Evolutionary conservation across 2,113 vertebrate species (phyloP), one percentile per base, ranked within the genome.

Genomic region (Syrrhaptes paradoxus): DNA sequence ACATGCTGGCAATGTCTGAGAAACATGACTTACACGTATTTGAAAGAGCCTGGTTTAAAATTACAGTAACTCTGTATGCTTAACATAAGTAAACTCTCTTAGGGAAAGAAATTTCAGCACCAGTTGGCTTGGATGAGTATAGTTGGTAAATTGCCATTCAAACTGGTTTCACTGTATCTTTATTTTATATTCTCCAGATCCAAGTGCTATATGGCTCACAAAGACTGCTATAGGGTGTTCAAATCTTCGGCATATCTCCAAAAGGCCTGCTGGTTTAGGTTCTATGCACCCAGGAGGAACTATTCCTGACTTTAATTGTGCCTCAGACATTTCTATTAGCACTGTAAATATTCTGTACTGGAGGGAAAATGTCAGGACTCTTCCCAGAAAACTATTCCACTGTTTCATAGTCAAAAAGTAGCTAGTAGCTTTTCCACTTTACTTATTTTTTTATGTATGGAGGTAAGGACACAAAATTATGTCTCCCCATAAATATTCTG

Each of bases 321-420:
- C 38, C 52, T 89, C 83, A 81, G 80, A 89, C 86, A 81, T 85
- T 88, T 88, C 85, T 90, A 63, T 89, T 92, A 90, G 57, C 52
- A 45, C 83, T 55, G 59, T 92, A 95, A 93, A 95, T 93, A 85
- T 67, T 90, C 86, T 78, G 7, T 29, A 7, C 29, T 20, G 34
- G 14, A 87, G 32, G 32, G 57, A 90, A 95, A 92, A 81, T 20
- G 6, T 75, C 83, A 95, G 25, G 18, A 41, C 19, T 36, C 18
- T 90, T 72, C 61, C 52, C 75, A 84, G 68, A 80, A 95, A 88
- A 26, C 51, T 71, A 32, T 81, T 90, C 32, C 61, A 80, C 48
- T 45, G 51, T 52, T 92, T 75, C 59, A 49, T 7, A 90, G 61
- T 49, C 31, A 92, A 81, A 93, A 89, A 72, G 17, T 25, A 95